Evolutionary conservation across 2,113 vertebrate genomes (phyloP), one percentile per base, ranked within the genome.

Genomic region (Pelmatolapia mariae): DNA sequence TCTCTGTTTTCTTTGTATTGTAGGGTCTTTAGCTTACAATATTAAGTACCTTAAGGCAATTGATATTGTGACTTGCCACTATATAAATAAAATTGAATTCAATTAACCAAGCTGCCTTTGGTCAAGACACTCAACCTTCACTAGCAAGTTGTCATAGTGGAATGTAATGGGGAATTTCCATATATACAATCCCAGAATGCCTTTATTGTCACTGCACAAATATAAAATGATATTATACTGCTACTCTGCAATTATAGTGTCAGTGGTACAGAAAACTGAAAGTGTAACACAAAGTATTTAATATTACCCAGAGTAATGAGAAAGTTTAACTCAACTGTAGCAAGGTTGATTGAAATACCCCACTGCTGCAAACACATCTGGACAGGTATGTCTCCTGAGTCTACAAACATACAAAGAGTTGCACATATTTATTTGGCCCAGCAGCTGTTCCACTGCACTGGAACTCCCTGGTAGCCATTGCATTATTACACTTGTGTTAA

Each of bases 401-500:
- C 83, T 10, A 71, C 82, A 57, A 82, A 29, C 92, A 87, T 22
- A 47, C 6, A 5, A 31, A 88, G 84, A 93, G 53, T 40, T 47
- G 80, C 81, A 86, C 88, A 84, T 86, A 92, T 92, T 90, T 43
- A 92, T 95, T 92, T 93, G 54, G 54, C 87, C 54, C 89, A 26
- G 89, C 95, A 95, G 93, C 93, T 96, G 94, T 91, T 91, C 82
- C 4, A 29, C 85, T 93, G 73, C 66, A 71, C 79, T 68, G 76
- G 8, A 19, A 81, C 86, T 90, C 91, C 90, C 91, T 16, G 82
- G 61, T 18, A 66, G 92, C 81, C 81, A 4, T 47, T 84, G 86
- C 86, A 86, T 93, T 90, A 95, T 92, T 93, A 94, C 61, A 47
- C 87, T 87, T 79, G 91, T 94, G 92, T 94, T 94, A 96, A 93